Percentiles rank a stretch among this genome's conserved stretches.
Conservation (phyloP, 2,797 vertebrate species). For the Phoebastria nigripes region DNA sequence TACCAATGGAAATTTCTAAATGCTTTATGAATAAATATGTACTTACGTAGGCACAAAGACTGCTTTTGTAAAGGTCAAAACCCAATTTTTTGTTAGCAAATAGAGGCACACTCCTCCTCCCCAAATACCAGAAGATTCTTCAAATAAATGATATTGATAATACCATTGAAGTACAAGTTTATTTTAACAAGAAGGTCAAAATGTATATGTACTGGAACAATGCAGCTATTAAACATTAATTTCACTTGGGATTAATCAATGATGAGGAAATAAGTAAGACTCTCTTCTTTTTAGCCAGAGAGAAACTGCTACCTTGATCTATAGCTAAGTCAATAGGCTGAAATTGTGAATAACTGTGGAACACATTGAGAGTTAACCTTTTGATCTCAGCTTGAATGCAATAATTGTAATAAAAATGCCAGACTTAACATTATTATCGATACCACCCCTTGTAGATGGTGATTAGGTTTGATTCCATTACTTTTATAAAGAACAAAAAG, state of each 20-base stretch:
- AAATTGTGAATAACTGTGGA: constrained; percentile 55
- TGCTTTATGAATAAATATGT: background rate
- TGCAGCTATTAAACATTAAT: constrained; percentile 54
- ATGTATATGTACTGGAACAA: constrained; percentile 4
- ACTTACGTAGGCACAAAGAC: background rate
- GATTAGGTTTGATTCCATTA: constrained; percentile 52
- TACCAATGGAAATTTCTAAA: background rate
- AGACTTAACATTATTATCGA: constrained; percentile 27
- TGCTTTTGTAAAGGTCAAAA: background rate
- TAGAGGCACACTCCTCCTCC: background rate
- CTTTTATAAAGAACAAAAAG: constrained; percentile 44
- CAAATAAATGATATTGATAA: constrained; percentile 17
- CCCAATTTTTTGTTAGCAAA: background rate
- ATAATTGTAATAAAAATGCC: background rate
- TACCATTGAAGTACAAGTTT: background rate
- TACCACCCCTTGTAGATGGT: background rate
- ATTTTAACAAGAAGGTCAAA: constrained; percentile 58
- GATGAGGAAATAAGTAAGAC: constrained; percentile 20
- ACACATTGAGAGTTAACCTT: constrained; percentile 2
- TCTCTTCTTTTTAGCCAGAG: constrained; percentile 12
- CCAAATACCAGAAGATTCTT: background rate
- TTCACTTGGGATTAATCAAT: constrained; percentile 17
- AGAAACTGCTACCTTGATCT: constrained; percentile 31
- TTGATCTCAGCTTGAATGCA: constrained; percentile 31
- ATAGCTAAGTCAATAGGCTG: constrained; percentile 36